phyloP scores from a whole-genome alignment of 1,140 invertebrate species.

The Diabrotica virgifera region DNA sequence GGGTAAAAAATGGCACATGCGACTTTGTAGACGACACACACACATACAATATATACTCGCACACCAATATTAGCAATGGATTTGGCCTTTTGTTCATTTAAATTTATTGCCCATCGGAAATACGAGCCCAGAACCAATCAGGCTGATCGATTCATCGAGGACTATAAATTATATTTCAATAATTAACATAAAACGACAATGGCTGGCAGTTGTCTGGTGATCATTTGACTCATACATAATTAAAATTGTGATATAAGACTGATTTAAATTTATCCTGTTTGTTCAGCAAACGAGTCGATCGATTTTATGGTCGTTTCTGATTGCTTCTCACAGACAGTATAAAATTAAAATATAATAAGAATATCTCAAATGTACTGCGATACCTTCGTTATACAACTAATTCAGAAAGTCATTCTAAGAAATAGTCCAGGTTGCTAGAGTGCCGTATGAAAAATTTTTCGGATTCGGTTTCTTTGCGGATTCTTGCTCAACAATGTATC shows the following conservation, averaged over 20 bases:
- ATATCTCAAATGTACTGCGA: too few relatives aligned
- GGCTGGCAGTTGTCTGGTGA: constrained; percentile 15
- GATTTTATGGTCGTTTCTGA: too few relatives aligned
- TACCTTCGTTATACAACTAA: too few relatives aligned
- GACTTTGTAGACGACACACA: constrained; percentile 7
- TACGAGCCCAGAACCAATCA: constrained; percentile 16
- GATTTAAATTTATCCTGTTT: constrained; percentile 8
- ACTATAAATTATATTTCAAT: constrained; percentile 19
- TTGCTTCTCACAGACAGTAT: too few relatives aligned
- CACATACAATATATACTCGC: background rate
- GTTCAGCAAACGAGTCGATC: background rate
- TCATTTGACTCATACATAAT: constrained; percentile 17
- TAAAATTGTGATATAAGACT: constrained; percentile 16
- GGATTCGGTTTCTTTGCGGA: too few relatives aligned
- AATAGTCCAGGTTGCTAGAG: too few relatives aligned
- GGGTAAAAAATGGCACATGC: constrained; percentile 15
- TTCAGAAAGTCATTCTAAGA: too few relatives aligned
- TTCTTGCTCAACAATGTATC: too few relatives aligned
- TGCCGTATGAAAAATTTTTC: too few relatives aligned
- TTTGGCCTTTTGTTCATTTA: constrained; percentile 16
- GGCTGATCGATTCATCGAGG: constrained; percentile 10
- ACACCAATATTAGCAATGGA: constrained; percentile 14
- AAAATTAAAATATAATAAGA: too few relatives aligned
- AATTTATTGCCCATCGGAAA: constrained; percentile 17
- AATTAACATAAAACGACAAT: constrained; percentile 24